Base-by-base conservation (phyloP, 1,140 invertebrate species). In the Glossosoma conforme region DNA sequence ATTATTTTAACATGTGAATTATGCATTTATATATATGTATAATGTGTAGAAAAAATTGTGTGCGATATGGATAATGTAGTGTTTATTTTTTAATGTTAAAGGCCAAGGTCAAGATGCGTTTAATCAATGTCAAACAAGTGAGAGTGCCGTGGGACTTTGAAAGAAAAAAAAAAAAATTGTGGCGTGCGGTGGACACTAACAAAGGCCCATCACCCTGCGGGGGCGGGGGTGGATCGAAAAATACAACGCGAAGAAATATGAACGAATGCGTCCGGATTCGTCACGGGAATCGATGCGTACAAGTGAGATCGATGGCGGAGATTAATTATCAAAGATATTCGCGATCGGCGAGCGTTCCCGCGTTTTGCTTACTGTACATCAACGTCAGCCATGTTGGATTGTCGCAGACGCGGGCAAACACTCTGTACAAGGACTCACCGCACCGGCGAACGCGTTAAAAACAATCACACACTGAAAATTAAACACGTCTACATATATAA, bases 91-190 rank as follows among this genome's bases (percentile, higher is more conserved):
- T n/a, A n/a, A n/a, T 48, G 70, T 63, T 56, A 70, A 65, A 71
- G 67, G 68, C 66, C 71, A 74, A 74, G 71, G 71, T 74, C 71
- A 70, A 66, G 67, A 67, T 67, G 65, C 71, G 70, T 72, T 74
- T 66, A 70, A 74, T 71, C 71, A 74, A 74, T 74, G 71, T 74
- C 71, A 71, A 70, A 67, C 62, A n/a, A n/a, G n/a, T n/a, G n/a
- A n/a, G n/a, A n/a, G n/a, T n/a, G n/a, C n/a, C n/a, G n/a, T n/a
- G n/a, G n/a, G n/a, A n/a, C n/a, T n/a, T n/a, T n/a, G n/a, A n/a
- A n/a, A n/a, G n/a, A n/a, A n/a, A n/a, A n/a, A n/a, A n/a, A n/a
- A 69, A 65, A 68, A 70, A 62, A 17, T 15, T 38, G 32, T 33
- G 15, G n/a, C n/a, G n/a, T 40, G 9, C 11, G 41, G 65, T 70